Conservation (phyloP, 1,140 invertebrate species). For the Cotesia glomerata region DNA sequence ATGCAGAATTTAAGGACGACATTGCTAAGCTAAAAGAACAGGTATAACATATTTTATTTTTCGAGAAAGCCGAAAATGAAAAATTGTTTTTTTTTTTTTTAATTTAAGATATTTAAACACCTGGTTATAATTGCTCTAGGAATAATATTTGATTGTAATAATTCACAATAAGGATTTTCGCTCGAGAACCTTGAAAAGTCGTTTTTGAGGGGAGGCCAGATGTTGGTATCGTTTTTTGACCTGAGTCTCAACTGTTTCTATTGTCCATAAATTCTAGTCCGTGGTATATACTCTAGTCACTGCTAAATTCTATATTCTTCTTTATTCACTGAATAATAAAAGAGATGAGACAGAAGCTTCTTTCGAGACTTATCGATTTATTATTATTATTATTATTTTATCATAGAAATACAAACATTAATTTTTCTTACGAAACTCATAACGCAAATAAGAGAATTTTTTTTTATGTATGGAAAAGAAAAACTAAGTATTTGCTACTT, state of each 20-base stretch:
- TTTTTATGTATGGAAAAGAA: no score
- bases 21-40: constrained; percentile 71
- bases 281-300: not conserved
- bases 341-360: not conserved
- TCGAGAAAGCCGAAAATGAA: not conserved
- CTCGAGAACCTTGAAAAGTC: not conserved
- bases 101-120: not conserved
- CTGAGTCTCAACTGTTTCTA: constrained; percentile 16
- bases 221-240: constrained; percentile 21
- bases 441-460: no score
- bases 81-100: not conserved
- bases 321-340: constrained; percentile 20
- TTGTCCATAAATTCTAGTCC: constrained; percentile 2
- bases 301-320: not conserved
- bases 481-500: no score
- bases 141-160: not conserved
- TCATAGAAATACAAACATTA: not conserved
- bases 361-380: not conserved
- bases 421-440: no score
- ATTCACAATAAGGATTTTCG: not conserved
- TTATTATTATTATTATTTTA: not conserved
- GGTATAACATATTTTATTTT: constrained; percentile 40
- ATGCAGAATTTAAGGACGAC: constrained; percentile 71
- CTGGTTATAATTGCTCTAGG: not conserved
- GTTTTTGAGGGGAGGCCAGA: constrained; percentile 14